Evolutionary conservation across 2,113 vertebrate genomes (phyloP).

Genomic region (Tachuris rubrigastra): DNA sequence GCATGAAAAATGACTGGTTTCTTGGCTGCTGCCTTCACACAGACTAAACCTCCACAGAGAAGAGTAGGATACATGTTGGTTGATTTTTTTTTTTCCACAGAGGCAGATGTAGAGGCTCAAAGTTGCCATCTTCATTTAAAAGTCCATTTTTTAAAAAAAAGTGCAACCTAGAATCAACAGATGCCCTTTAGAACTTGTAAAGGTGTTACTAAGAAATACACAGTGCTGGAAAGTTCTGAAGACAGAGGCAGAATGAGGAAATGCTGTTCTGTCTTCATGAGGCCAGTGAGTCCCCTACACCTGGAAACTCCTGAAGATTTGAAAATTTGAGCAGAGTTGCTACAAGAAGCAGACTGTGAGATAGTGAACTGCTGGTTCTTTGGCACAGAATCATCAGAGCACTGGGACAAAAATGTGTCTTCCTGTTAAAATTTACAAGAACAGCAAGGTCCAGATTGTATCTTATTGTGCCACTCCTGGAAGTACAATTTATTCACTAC

Average conservation of each 20-base stretch:
- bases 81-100: background rate
- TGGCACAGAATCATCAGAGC: fast-evolving
- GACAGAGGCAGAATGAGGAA: background rate
- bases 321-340: background rate
- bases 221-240: background rate
- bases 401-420: background rate
- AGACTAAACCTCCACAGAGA: conserved; percentile 16
- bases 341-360: background rate
- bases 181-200: conserved; percentile 26
- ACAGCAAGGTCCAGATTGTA: background rate
- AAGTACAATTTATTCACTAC: background rate
- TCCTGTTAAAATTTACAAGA: background rate
- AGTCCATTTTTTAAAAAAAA: background rate
- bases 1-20: conserved; percentile 59
- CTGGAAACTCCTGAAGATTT: background rate
- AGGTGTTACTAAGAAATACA: background rate
- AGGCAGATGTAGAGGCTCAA: conserved; percentile 5
- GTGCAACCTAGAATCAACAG: background rate
- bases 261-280: background rate
- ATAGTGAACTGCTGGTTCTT: background rate
- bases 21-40: conserved; percentile 39
- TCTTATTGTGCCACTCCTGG: background rate
- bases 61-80: conserved; percentile 8
- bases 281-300: background rate
- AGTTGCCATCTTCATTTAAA: background rate